Evolutionary conservation across 2,888 invertebrate species (phyloP), one percentile per base, ranked within the genome.

Genomic region (Cataglyphis cursor): DNA sequence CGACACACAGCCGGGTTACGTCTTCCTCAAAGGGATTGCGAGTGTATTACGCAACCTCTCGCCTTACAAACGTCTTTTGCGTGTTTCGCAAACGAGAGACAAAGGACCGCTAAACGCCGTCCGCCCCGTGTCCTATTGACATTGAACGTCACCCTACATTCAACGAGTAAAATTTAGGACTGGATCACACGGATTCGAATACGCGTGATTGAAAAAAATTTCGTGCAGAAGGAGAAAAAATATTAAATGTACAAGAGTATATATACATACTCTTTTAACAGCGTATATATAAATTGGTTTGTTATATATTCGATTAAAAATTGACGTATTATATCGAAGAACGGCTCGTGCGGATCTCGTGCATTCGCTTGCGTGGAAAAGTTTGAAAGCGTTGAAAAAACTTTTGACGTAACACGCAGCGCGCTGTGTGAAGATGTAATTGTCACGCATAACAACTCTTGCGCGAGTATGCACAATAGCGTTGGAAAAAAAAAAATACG

Each of bases 381-480:
- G 86, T 89, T 89, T 80, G 51, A 65, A 70, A 74, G 75, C 70
- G 85, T 81, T 87, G 65, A 89, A 83, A 51, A 85, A 89, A 89
- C 83, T 89, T 89, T 85, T 57, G 65, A 85, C 87, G 44, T 41
- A 65, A 76, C 38, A 84, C 82, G 83, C 82, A 74, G 84, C 83
- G 68, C 12, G 24, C 76, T 66, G 51, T 44, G 44, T 81, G 57
- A 66, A 84, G 61, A 83, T 68, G 83, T 83, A 80, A 89, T 84
- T 82, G 82, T 89, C 87, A 80, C 85, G 87, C 87, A 78, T 83
- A 76, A 68, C 65, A 59, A n/a, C 59, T 54, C 44, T 64, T 35
- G 62, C 64, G 44, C 51, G 41, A 31, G 70, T 61, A 68, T 51
- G 62, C 64, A 66, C 65, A 84, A 31, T 38, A 73, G 70, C 81